phyloP scores from a whole-genome alignment of 2,113 vertebrate species.

The Caracal caracal region DNA sequence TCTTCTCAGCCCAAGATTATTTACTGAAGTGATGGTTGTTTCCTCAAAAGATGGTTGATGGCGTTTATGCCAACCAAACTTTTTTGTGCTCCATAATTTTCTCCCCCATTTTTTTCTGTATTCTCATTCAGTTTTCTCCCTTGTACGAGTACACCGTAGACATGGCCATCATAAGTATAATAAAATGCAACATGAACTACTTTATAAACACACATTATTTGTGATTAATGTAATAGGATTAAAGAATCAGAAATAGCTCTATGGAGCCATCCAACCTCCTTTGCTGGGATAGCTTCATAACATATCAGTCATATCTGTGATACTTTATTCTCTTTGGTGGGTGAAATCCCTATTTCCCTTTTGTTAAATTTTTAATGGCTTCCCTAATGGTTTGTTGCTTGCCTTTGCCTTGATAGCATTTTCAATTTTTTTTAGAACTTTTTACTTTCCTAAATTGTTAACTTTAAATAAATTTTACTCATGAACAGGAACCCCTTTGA shows the following conservation, averaged over 20 bases:
- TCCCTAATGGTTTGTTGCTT: background rate
- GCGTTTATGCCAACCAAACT: background rate
- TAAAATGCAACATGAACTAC: background rate
- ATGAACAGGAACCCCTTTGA: background rate
- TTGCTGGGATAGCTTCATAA: background rate
- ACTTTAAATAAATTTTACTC: background rate
- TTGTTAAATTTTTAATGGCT: slow-evolving; percentile 27
- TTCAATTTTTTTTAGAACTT: slow-evolving; percentile 1
- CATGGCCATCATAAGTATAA: background rate
- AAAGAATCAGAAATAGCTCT: background rate
- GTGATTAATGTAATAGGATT: background rate
- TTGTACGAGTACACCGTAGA: background rate
- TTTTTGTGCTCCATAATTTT: background rate
- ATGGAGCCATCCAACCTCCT: background rate
- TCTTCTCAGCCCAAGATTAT: background rate
- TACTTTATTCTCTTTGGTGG: background rate
- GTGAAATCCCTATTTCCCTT: background rate
- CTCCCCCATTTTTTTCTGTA: background rate
- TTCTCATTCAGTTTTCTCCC: background rate
- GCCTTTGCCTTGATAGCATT: slow-evolving; percentile 23
- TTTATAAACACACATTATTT: background rate
- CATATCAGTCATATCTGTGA: background rate
- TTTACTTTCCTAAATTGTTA: slow-evolving; percentile 37
- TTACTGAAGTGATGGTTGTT: background rate
- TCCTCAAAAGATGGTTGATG: background rate